These are phyloP conservation scores for Brenthis ino DNA, from an alignment of 2,888 invertebrate species.

Conservation along the genomic window DNA sequence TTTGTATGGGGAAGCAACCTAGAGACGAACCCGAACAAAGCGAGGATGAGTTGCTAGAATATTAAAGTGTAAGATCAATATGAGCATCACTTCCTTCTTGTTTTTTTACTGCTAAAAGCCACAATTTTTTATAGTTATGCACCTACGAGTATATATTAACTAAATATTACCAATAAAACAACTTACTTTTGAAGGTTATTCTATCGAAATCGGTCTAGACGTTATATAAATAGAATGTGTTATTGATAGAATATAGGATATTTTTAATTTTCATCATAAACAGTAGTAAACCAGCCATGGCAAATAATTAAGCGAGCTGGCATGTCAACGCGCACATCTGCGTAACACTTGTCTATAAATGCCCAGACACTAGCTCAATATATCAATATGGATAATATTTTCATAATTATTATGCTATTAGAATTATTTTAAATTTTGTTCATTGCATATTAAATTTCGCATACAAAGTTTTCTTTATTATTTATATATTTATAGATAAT, in stretches of 20 bases:
- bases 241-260: slow-evolving; percentile 1
- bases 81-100: too few relatives aligned
- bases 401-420: neutral
- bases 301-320: slow-evolving; percentile 33
- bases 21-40: too few relatives aligned
- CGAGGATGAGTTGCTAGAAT: too few relatives aligned
- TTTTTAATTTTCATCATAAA: slow-evolving; percentile 20
- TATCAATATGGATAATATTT: slow-evolving; percentile 37
- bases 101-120: too few relatives aligned
- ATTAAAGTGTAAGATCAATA: too few relatives aligned
- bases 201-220: neutral
- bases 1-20: too few relatives aligned
- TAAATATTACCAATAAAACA: too few relatives aligned
- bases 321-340: slow-evolving; percentile 47
- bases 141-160: too few relatives aligned
- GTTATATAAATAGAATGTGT: slow-evolving; percentile 15
- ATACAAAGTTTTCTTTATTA: too few relatives aligned
- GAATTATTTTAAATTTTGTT: neutral
- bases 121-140: too few relatives aligned
- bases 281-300: slow-evolving; percentile 24
- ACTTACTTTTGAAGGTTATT: neutral
- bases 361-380: slow-evolving; percentile 30
- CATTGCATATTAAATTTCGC: too few relatives aligned
- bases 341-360: slow-evolving; percentile 47
- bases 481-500: too few relatives aligned